Percentiles rank a stretch among this genome's conserved stretches.
Evolutionary conservation across 2,888 invertebrate genomes (phyloP).

Genomic region (Ecliptopera silaceata): DNA sequence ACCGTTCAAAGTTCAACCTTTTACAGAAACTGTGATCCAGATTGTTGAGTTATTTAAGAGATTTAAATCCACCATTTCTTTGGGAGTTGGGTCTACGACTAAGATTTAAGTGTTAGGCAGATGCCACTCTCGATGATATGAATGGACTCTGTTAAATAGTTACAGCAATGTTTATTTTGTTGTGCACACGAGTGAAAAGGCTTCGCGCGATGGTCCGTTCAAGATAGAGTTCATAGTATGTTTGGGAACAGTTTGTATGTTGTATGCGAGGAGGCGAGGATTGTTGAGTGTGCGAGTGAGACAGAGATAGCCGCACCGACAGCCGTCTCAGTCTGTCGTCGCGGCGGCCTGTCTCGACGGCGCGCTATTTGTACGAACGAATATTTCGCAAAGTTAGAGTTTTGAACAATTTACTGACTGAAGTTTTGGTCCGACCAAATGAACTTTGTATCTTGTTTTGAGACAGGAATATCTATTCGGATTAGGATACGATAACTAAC

Average conservation of each 20-base stretch:
- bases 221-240: conserved; percentile 53
- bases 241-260: conserved; percentile 53
- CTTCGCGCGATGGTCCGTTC: conserved; percentile 49
- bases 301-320: conserved; percentile 17
- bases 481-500: conserved; percentile 71
- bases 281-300: conserved; percentile 27
- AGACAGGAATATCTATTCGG: conserved; percentile 74
- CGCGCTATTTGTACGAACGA: conserved; percentile 38
- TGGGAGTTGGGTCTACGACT: background rate
- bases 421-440: conserved; percentile 83
- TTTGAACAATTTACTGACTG: conserved; percentile 80
- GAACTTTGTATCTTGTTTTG: conserved; percentile 80
- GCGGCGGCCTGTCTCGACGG: conserved; percentile 26
- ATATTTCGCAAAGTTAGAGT: conserved; percentile 57
- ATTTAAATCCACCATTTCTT: background rate
- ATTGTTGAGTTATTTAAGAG: conserved; percentile 17
- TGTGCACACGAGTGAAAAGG: conserved; percentile 45
- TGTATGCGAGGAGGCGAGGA: conserved; percentile 43
- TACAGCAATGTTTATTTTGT: conserved; percentile 34
- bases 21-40: conserved; percentile 16
- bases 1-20: conserved; percentile 11
- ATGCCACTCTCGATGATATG: background rate
- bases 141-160: conserved; percentile 11
- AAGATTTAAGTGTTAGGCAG: background rate
- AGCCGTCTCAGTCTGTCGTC: conserved; percentile 16